These are phyloP conservation scores for Nestor notabilis DNA, from an alignment of 2,113 vertebrate genomes.

Conservation along the genomic window DNA sequence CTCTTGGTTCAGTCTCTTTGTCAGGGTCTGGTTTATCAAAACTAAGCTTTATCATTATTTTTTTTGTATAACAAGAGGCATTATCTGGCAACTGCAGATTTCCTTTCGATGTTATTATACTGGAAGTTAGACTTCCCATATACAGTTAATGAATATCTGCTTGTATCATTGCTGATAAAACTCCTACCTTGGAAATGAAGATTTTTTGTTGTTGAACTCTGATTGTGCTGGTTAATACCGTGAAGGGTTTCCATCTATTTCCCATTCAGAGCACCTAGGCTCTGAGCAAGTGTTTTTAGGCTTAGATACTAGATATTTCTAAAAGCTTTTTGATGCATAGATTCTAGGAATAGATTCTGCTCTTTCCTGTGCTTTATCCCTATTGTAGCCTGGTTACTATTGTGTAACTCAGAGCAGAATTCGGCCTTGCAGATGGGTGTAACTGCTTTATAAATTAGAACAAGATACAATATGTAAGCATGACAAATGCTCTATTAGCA, in stretches of 20 bases:
- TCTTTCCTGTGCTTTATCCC: background rate
- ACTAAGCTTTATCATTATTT: background rate
- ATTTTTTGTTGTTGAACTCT: background rate
- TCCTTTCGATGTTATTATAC: background rate
- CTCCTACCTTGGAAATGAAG: background rate
- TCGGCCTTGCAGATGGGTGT: background rate
- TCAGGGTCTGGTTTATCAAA: background rate
- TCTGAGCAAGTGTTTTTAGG: background rate
- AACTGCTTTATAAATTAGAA: background rate
- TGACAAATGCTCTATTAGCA: background rate
- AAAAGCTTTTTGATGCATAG: background rate
- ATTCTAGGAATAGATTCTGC: background rate
- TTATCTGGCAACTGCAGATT: background rate
- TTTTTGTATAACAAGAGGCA: background rate
- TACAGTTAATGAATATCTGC: background rate
- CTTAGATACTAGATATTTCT: background rate
- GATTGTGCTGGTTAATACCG: background rate
- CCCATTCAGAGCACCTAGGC: background rate
- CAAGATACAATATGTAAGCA: background rate
- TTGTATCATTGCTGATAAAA: background rate
- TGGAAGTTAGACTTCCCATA: background rate
- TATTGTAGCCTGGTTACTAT: background rate
- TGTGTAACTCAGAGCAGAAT: background rate
- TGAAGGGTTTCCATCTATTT: background rate
- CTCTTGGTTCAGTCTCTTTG: background rate